A percentile compares a stretch with the other conserved stretches of the same genome.
phyloP scores from a whole-genome alignment of 2,797 vertebrate genomes.

The Pelodytes ibericus region DNA sequence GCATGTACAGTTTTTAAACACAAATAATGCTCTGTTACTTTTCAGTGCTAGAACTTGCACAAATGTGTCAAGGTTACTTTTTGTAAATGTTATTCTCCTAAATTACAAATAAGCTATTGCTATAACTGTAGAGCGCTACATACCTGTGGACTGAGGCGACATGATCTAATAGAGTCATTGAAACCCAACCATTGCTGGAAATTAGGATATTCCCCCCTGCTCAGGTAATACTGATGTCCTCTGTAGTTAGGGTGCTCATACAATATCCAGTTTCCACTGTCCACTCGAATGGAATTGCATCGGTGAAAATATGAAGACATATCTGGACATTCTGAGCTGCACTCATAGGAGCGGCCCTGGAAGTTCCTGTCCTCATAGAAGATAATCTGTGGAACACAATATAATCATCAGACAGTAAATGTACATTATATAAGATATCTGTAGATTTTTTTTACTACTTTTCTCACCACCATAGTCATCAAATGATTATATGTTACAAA shows the following conservation, averaged over 20 bases:
- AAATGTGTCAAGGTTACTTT: no score
- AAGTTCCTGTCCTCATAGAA: conserved; percentile 52
- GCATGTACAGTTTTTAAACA: no score
- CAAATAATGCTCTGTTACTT: no score
- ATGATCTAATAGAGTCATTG: conserved; percentile 42
- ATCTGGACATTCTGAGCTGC: conserved; percentile 39
- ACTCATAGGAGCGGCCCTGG: conserved; percentile 50
- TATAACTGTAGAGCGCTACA: no score
- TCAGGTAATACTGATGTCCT: conserved; percentile 46
- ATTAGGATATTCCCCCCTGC: conserved; percentile 48
- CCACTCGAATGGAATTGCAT: conserved; percentile 61
- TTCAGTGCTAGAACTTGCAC: no score
- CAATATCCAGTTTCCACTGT: conserved; percentile 65
- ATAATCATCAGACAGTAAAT: no score
- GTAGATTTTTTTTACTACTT: no score
- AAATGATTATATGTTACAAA: no score
- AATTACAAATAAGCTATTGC: no score
- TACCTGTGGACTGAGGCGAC: conserved; percentile 43
- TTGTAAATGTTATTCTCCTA: no score
- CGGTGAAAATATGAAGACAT: conserved; percentile 35
- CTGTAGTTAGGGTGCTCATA: conserved; percentile 43
- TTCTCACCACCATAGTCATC: no score
- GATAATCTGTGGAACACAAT: conserved; percentile 41
- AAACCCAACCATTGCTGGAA: conserved; percentile 49
- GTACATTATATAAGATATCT: neutral